These are phyloP conservation scores for Melitaea cinxia DNA, from an alignment of 1,140 invertebrate species.

Conservation along the genomic window DNA sequence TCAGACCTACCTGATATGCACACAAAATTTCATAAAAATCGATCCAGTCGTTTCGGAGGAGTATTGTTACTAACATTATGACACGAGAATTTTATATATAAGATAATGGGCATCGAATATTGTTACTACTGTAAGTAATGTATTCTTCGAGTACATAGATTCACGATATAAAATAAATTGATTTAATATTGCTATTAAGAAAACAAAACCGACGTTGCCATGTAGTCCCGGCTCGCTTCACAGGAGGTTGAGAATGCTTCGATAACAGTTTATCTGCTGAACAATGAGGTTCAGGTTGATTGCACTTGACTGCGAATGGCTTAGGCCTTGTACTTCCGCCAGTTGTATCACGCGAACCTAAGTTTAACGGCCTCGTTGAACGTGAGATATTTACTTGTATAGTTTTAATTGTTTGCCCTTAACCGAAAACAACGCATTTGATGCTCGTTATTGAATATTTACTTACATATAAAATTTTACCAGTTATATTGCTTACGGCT, in stretches of 20 bases:
- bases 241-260: constrained; percentile 35
- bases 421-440: background rate
- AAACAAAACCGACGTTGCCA: background rate
- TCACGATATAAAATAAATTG: background rate
- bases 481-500: too few relatives aligned
- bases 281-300: constrained; percentile 73
- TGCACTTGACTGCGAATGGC: constrained; percentile 67
- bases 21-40: too few relatives aligned
- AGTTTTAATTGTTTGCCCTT: background rate
- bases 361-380: constrained; percentile 60
- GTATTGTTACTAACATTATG: too few relatives aligned
- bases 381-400: constrained; percentile 37
- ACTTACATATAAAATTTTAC: background rate
- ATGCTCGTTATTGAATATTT: background rate
- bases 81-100: too few relatives aligned
- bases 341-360: constrained; percentile 51
- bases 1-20: too few relatives aligned
- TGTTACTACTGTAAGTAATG: too few relatives aligned
- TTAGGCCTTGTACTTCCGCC: constrained; percentile 63
- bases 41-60: too few relatives aligned
- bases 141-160: too few relatives aligned
- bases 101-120: too few relatives aligned
- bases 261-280: constrained; percentile 47
- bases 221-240: constrained; percentile 29
- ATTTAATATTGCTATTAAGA: background rate